These are phyloP conservation scores for Colaptes auratus DNA, from an alignment of 2,113 vertebrate species.

Conservation along the genomic window DNA sequence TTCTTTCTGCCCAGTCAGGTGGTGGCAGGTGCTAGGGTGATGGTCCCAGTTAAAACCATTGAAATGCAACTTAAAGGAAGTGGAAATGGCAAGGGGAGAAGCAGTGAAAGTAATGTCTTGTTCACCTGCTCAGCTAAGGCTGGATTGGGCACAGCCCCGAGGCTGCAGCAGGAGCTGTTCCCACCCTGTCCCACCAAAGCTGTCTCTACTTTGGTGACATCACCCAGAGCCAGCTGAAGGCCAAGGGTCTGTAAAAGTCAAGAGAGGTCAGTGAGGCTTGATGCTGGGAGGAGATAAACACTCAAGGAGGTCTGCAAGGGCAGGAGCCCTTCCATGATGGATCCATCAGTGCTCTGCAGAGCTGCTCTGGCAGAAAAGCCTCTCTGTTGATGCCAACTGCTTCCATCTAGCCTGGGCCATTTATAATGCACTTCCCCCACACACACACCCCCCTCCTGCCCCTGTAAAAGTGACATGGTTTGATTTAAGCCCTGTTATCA, in stretches of 20 bases:
- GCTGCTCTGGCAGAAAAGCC: not conserved
- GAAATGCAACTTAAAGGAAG: not conserved
- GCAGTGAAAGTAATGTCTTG: too few relatives aligned
- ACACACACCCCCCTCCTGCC: not conserved
- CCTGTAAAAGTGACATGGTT: not conserved
- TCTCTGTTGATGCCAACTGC: not conserved
- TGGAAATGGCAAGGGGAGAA: not conserved
- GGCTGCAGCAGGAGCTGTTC: not conserved
- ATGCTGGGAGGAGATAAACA: not conserved
- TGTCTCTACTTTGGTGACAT: not conserved
- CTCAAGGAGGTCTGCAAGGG: not conserved
- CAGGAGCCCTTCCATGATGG: not conserved
- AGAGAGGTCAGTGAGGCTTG: not conserved
- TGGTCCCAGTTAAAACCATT: not conserved
- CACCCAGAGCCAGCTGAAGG: not conserved
- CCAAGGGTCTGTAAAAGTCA: not conserved
- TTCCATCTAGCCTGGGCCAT: not conserved
- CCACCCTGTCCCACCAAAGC: not conserved
- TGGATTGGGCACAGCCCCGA: not conserved
- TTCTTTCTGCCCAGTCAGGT: not conserved
- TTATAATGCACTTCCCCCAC: not conserved
- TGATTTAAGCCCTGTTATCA: not conserved
- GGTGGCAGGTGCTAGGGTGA: not conserved
- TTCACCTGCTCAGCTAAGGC: accelerated
- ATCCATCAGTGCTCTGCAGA: not conserved